Evolutionary conservation across 1,140 invertebrate genomes (phyloP).

Genomic region (Periplaneta americana): DNA sequence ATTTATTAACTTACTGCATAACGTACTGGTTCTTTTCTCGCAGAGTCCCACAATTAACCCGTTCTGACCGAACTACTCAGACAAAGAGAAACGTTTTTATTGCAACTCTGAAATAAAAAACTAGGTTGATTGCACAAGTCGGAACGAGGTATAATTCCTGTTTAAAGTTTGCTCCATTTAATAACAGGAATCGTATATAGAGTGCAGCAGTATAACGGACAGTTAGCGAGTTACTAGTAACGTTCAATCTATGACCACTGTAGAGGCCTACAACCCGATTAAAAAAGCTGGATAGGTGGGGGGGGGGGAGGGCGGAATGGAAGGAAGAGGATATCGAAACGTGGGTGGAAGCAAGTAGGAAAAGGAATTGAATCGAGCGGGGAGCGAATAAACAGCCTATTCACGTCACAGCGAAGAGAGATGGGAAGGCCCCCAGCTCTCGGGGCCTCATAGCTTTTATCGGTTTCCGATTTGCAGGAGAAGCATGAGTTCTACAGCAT

Average conservation of each 20-base stretch:
- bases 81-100: too few species aligned
- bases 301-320: not conserved
- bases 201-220: too few species aligned
- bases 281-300: too few species aligned
- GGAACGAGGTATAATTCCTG: too few species aligned
- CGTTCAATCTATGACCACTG: not conserved
- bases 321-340: not conserved
- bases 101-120: too few species aligned
- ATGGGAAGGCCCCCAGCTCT: not conserved
- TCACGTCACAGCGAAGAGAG: not conserved
- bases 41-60: too few species aligned
- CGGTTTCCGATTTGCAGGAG: not conserved
- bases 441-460: not conserved
- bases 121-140: too few species aligned
- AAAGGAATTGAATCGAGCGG: not conserved
- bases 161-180: too few species aligned
- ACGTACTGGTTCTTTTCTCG: too few species aligned
- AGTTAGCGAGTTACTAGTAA: not conserved
- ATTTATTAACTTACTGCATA: too few species aligned
- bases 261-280: not conserved
- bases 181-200: too few species aligned
- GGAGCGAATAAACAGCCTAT: not conserved
- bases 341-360: not conserved
- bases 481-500: not conserved
- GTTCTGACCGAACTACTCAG: too few species aligned